Conservation (phyloP, 2,888 invertebrate species). For the Callosobruchus maculatus region DNA sequence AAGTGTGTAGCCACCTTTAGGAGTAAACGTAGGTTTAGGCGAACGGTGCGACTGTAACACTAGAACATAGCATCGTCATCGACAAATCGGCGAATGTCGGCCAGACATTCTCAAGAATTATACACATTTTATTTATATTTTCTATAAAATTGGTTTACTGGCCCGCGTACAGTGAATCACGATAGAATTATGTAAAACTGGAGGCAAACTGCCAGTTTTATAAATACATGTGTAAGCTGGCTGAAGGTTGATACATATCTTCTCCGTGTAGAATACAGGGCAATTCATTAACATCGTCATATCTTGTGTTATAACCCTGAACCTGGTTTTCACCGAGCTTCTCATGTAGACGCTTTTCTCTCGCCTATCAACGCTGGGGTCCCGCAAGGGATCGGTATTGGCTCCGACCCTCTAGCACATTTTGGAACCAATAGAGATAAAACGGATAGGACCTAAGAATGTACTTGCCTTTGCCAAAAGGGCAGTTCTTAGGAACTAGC, state of each 20-base stretch:
- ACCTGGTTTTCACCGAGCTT: too few relatives aligned
- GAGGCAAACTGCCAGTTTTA: conserved; percentile 27
- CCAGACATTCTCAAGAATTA: conserved; percentile 2
- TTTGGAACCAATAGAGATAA: too few relatives aligned
- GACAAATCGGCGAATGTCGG: not conserved
- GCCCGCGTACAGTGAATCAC: conserved; percentile 25
- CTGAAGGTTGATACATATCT: not conserved
- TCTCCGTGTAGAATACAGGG: not conserved
- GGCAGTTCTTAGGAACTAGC: too few relatives aligned
- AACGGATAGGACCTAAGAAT: too few relatives aligned
- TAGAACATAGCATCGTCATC: not conserved
- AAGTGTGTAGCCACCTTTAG: too few relatives aligned
- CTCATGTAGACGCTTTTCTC: too few relatives aligned
- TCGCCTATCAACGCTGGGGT: too few relatives aligned
- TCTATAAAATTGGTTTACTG: conserved; percentile 27
- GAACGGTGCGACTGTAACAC: not conserved
- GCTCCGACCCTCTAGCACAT: too few relatives aligned
- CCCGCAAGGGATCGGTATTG: too few relatives aligned
- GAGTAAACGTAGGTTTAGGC: too few relatives aligned
- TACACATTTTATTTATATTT: conserved; percentile 4
- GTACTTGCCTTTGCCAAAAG: too few relatives aligned
- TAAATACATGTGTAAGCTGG: conserved; percentile 14
- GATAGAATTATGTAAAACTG: conserved; percentile 26
- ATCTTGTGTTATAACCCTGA: not conserved
- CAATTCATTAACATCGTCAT: not conserved